A percentile compares a stretch with the other conserved stretches of the same genome.
Evolutionary conservation across 2,888 invertebrate species (phyloP).

Genomic region (Monoplex corrugatus): DNA sequence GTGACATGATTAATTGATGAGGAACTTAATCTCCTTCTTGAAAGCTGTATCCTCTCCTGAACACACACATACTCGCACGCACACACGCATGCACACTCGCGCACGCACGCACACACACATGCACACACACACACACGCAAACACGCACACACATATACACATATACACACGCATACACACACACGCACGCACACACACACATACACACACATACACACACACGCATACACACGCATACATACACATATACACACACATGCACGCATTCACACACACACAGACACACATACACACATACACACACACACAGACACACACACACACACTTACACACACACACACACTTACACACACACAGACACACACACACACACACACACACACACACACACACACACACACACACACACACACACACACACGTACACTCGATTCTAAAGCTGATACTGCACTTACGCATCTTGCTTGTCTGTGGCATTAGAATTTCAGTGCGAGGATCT

Average conservation of each 20-base stretch:
- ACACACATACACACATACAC: neutral
- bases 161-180: slow-evolving; percentile 22
- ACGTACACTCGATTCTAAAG: neutral
- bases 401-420: neutral
- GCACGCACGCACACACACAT: neutral
- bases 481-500: no score
- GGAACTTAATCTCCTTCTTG: no score
- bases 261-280: neutral
- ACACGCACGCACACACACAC: neutral
- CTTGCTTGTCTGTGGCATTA: no score
- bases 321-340: neutral
- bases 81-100: neutral
- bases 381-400: neutral
- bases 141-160: neutral
- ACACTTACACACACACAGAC: neutral
- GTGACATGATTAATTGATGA: no score
- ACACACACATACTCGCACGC: neutral
- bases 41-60: neutral
- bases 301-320: neutral
- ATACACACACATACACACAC: neutral
- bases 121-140: neutral
- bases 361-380: slow-evolving; percentile 11
- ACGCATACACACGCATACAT: slow-evolving; percentile 14
- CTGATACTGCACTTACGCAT: no score
- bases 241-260: neutral